Evolutionary conservation across 2,113 vertebrate species (phyloP).

Genomic region (Colistium nudipinnis): DNA sequence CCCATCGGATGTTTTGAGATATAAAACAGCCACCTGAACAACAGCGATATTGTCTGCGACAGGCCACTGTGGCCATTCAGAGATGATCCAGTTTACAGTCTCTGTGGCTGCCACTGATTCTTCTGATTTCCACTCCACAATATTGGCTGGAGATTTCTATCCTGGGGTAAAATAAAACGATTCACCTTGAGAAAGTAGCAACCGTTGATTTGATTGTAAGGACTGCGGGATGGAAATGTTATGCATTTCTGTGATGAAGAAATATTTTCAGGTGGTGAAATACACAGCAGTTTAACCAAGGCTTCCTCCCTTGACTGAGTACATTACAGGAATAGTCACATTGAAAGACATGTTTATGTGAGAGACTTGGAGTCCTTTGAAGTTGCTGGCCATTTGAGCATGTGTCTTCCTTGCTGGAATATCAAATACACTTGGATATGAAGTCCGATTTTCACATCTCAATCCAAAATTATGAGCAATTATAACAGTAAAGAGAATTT

Average conservation of each 20-base stretch:
- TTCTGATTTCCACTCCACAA: slow-evolving; percentile 14
- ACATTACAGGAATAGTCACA: slow-evolving; percentile 2
- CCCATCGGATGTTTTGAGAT: slow-evolving; percentile 18
- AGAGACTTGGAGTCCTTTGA: too few relatives aligned
- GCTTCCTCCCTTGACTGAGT: background rate
- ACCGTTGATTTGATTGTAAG: slow-evolving; percentile 45
- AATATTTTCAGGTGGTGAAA: slow-evolving; percentile 15
- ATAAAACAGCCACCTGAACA: slow-evolving; percentile 30
- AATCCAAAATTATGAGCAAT: too few relatives aligned
- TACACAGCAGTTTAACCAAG: slow-evolving; percentile 6
- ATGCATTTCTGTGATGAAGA: too few relatives aligned
- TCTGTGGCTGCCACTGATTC: slow-evolving; percentile 16
- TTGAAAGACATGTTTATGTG: slow-evolving; percentile 1
- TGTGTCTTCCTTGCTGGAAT: too few relatives aligned
- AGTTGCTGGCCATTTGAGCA: too few relatives aligned
- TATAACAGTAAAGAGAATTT: too few relatives aligned
- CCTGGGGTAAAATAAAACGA: slow-evolving; percentile 27
- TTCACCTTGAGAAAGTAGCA: slow-evolving; percentile 24
- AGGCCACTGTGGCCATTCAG: slow-evolving; percentile 26
- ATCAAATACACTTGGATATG: too few relatives aligned
- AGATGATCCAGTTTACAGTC: slow-evolving; percentile 25
- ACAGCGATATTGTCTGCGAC: slow-evolving; percentile 20
- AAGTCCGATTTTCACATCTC: too few relatives aligned
- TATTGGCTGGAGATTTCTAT: slow-evolving; percentile 20
- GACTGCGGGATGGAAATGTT: too few relatives aligned